A percentile compares a stretch with the other conserved stretches of the same genome.
These are phyloP conservation scores for Lophius piscatorius DNA, from an alignment of 2,113 vertebrate genomes.

Conservation along the genomic window DNA sequence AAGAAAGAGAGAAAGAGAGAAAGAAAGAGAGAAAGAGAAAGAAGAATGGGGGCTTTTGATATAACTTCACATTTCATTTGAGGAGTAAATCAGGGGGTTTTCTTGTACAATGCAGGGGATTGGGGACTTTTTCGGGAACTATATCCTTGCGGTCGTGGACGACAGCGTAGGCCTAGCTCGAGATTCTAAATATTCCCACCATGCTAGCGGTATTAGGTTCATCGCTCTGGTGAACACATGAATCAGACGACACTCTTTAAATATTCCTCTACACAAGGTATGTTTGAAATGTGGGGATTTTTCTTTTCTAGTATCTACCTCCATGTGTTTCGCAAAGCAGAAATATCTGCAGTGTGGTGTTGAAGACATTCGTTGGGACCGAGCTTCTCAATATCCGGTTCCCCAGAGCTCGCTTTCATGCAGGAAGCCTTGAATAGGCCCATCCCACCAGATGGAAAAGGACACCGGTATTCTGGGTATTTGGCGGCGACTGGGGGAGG, in stretches of 20 bases:
- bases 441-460: constrained; percentile 50
- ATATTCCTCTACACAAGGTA: background rate
- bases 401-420: constrained; percentile 39
- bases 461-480: constrained; percentile 72
- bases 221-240: background rate
- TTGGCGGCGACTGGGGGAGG: constrained; percentile 48
- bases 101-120: too few species aligned
- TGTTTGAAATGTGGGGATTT: constrained; percentile 2
- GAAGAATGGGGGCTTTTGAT: too few species aligned
- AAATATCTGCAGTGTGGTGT: constrained; percentile 4
- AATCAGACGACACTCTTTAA: constrained; percentile 6
- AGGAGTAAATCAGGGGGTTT: too few species aligned
- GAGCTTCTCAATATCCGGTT: constrained; percentile 21
- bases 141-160: too few species aligned
- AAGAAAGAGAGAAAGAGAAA: too few species aligned
- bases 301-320: background rate
- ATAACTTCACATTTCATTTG: too few species aligned
- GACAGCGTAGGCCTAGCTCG: too few species aligned
- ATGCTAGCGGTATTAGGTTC: background rate
- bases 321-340: constrained; percentile 21
- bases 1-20: too few species aligned
- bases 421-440: constrained; percentile 52
- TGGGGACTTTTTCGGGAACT: too few species aligned
- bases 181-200: background rate
- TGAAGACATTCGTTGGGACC: constrained; percentile 15